Evolutionary conservation across 2,888 invertebrate species (phyloP), one percentile per base, ranked within the genome.

Genomic region (Drosophila monieri): DNA sequence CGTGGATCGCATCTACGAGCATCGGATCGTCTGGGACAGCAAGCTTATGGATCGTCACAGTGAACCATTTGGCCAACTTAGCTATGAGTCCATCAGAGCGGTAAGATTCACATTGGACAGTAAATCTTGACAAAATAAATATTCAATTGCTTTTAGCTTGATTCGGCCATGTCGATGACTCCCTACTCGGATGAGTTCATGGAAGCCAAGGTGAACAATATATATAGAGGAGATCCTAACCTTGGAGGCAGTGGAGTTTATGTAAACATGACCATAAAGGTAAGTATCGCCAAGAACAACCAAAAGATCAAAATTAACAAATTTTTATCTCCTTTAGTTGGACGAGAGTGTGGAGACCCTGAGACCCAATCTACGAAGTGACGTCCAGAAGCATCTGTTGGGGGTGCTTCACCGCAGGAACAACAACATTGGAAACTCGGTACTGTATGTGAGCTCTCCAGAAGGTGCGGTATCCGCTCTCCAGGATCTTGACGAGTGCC

Each of bases 131-230:
- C 9, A 9, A 27, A 27, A 3, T 27, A 3, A 27, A 9, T 35
- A 35, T 6, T 1, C 6, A 0, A 0, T 15, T 1, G 0, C 32
- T 4, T n/a, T 0, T 90, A 97, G 97, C 94, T 98, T 88, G 97
- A 97, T 91, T 97, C 97, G 0, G 96, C 97, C 0, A 96, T 98
- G 94, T 96, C 96, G 0, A 97, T 97, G 96, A 97, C 97, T 0
- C 96, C 97, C 0, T 96, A 97, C 88, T 96, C 97, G 0, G 96
- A 96, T 83, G 96, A 96, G 81, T 97, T 97, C 90, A 94, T 97
- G 89, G 95, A 95, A 43, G 95, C 96, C 0, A 93, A 94, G 56
- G 95, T 98, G 1, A 97, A 97, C 89, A 94, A 94, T 12, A 94
- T 97, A 8, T 96, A 96, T 88, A 93, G 94, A 10, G 95, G 95